A percentile compares a stretch with the other conserved stretches of the same genome.
Evolutionary conservation across 1,140 invertebrate species (phyloP).

Genomic region (Maconellicoccus hirsutus): DNA sequence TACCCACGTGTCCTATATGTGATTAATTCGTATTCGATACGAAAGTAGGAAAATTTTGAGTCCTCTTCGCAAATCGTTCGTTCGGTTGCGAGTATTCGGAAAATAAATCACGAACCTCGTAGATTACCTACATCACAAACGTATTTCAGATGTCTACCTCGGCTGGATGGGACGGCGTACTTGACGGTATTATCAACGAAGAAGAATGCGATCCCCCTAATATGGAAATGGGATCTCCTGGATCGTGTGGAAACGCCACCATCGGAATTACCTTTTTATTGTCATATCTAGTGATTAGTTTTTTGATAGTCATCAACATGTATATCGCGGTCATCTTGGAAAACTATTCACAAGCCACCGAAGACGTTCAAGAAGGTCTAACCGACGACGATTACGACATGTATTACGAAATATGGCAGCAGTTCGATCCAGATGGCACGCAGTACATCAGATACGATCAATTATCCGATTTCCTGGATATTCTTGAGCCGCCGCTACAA

Average conservation of each 20-base stretch:
- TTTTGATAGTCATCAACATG: slow-evolving; percentile 98
- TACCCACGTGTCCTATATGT: too few relatives aligned
- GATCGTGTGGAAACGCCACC: slow-evolving; percentile 82
- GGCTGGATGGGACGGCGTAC: slow-evolving; percentile 90
- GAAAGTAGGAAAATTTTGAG: too few relatives aligned
- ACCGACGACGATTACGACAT: slow-evolving; percentile 99
- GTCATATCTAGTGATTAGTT: slow-evolving; percentile 93
- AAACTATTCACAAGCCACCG: slow-evolving; percentile 95
- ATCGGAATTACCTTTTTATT: slow-evolving; percentile 90
- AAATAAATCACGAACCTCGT: background rate
- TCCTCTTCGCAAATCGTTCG: too few relatives aligned
- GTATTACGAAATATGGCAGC: slow-evolving; percentile 99
- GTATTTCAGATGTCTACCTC: slow-evolving; percentile 93
- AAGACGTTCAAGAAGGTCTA: slow-evolving; percentile 95
- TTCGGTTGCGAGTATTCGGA: background rate
- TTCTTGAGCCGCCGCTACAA: slow-evolving; percentile 82
- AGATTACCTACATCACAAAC: background rate
- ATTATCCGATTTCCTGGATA: slow-evolving; percentile 88
- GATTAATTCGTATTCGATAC: too few relatives aligned
- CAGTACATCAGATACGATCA: slow-evolving; percentile 91
- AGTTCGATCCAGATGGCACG: slow-evolving; percentile 94
- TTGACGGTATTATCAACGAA: slow-evolving; percentile 92
- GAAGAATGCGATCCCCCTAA: slow-evolving; percentile 78
- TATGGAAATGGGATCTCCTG: slow-evolving; percentile 72
- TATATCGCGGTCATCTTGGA: slow-evolving; percentile 98